phyloP scores from a whole-genome alignment of 35 echinoderm and acorn worm species.

The Lytechinus variegatus region DNA sequence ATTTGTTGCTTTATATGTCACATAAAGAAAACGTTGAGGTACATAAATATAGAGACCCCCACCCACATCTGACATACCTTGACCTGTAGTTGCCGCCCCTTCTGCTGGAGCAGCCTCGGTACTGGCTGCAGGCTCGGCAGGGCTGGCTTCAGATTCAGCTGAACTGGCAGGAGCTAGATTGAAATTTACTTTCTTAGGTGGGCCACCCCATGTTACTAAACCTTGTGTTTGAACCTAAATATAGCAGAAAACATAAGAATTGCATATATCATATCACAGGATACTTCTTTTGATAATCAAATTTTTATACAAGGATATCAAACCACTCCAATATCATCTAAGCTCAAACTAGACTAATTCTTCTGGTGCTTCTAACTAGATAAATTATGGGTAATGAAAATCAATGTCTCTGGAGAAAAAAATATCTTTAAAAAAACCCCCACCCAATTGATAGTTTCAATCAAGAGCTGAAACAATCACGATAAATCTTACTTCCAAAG shows the following conservation, averaged over 20 bases:
- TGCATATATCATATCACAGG: not conserved
- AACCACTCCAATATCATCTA: not conserved
- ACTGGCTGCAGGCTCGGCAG: not conserved
- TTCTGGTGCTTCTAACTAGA: not conserved
- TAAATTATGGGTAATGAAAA: too few relatives aligned
- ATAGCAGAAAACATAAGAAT: too few relatives aligned
- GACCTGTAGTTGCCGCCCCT: not conserved
- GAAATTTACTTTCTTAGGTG: conserved; percentile 21
- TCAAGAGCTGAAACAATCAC: too few relatives aligned
- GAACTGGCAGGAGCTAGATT: not conserved
- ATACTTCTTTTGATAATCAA: not conserved
- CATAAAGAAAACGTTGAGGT: not conserved
- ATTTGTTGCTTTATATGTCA: too few relatives aligned
- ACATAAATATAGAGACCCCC: not conserved
- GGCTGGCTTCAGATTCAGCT: not conserved
- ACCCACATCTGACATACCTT: not conserved
- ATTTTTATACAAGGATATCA: not conserved
- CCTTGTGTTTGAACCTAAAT: conserved; percentile 34
- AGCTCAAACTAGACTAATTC: not conserved
- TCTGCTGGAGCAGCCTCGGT: not conserved
- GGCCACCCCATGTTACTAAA: conserved; percentile 37
- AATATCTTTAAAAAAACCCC: too few relatives aligned
- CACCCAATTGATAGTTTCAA: too few relatives aligned
- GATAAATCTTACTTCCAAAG: not conserved
- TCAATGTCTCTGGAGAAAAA: too few relatives aligned